Percentiles rank a stretch among this genome's conserved stretches.
phyloP scores from a whole-genome alignment of 2,797 vertebrate species.

The Microcaecilia unicolor region DNA sequence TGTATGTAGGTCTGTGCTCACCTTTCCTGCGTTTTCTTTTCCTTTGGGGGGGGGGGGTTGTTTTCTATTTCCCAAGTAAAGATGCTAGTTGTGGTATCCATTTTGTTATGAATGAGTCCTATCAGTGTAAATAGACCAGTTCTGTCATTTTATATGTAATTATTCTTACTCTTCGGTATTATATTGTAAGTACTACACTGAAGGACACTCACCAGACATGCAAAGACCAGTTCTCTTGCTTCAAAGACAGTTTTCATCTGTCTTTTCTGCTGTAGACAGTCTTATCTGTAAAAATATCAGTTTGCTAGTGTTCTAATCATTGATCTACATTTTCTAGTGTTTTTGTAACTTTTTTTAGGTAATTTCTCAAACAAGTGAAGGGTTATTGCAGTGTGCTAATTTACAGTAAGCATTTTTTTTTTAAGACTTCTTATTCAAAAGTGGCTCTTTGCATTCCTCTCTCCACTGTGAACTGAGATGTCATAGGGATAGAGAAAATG shows the following conservation, averaged over 20 bases:
- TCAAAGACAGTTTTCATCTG: conserved; percentile 51
- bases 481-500: conserved; percentile 65
- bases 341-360: conserved; percentile 54
- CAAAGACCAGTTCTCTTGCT: conserved; percentile 33
- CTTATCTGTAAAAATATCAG: conserved; percentile 67
- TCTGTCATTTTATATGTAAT: conserved; percentile 18
- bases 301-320: conserved; percentile 72
- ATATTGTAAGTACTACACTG: not conserved
- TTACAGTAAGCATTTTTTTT: conserved; percentile 55
- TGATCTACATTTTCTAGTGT: conserved; percentile 51
- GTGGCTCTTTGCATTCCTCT: conserved; percentile 43
- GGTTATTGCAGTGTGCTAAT: conserved; percentile 38
- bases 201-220: not conserved
- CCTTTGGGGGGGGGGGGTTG: conserved; percentile 23
- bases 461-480: conserved; percentile 63
- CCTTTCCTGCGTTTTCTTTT: conserved; percentile 27
- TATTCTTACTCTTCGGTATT: too few relatives aligned
- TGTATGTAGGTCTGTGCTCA: conserved; percentile 50
- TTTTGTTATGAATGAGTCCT: conserved; percentile 12
- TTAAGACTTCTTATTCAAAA: conserved; percentile 23
- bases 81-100: conserved; percentile 13
- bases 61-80: too few relatives aligned
- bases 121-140: conserved; percentile 26
- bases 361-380: conserved; percentile 50
- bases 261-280: conserved; percentile 36